phyloP scores from a whole-genome alignment of 2,797 vertebrate genomes.

The Mus spretus region DNA sequence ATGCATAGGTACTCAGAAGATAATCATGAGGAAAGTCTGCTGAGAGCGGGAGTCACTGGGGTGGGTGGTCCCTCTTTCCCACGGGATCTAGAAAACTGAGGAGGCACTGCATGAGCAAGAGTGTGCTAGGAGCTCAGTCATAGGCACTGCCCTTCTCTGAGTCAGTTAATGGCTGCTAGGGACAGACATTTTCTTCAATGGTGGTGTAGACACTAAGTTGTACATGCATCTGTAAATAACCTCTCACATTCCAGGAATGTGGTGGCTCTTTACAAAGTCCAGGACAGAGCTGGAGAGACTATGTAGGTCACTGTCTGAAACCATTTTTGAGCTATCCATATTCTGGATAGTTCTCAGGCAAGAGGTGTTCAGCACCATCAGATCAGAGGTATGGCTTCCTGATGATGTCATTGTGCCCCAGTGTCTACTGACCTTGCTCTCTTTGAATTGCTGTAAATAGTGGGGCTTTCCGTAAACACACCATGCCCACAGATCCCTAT shows the following conservation, averaged over 20 bases:
- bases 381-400: not conserved
- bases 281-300: constrained; percentile 70
- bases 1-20: not conserved
- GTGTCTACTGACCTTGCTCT: constrained; percentile 68
- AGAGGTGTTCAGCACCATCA: not conserved
- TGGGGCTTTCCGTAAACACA: constrained; percentile 73
- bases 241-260: not conserved
- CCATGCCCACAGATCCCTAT: constrained; percentile 52
- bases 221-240: not conserved
- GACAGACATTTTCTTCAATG: not conserved
- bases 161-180: not conserved
- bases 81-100: not conserved
- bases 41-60: not conserved
- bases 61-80: not conserved
- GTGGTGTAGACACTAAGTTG: not conserved
- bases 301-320: constrained; percentile 66
- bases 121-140: not conserved
- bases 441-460: constrained; percentile 67
- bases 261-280: constrained; percentile 16
- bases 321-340: not conserved
- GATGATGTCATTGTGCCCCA: constrained; percentile 67
- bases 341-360: constrained; percentile 25
- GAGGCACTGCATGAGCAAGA: not conserved
- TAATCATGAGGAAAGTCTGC: not conserved
- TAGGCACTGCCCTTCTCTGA: not conserved